These are phyloP conservation scores for Hemibagrus wyckioides DNA, from an alignment of 2,113 vertebrate species.

Conservation along the genomic window DNA sequence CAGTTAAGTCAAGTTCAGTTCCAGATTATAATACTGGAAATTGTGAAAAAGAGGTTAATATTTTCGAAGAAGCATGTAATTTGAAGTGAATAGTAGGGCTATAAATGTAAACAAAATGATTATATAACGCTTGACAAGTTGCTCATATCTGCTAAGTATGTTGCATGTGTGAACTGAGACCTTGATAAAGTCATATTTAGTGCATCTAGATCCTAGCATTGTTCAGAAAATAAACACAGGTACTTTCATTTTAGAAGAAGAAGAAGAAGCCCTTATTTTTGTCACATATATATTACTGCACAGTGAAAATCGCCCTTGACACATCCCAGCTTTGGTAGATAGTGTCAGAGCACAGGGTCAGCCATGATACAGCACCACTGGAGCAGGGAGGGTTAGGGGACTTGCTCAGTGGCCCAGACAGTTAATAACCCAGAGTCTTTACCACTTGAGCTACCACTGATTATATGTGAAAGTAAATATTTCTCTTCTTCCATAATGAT, in stretches of 20 bases:
- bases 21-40: neutral
- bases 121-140: neutral
- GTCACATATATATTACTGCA: too few relatives aligned
- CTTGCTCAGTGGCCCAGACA: too few relatives aligned
- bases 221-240: neutral
- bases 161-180: neutral
- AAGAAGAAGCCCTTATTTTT: too few relatives aligned
- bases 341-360: too few relatives aligned
- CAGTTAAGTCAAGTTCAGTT: neutral
- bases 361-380: too few relatives aligned
- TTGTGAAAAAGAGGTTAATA: neutral
- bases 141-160: neutral
- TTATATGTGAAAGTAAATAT: too few relatives aligned
- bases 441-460: too few relatives aligned
- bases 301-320: too few relatives aligned
- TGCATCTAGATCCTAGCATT: neutral
- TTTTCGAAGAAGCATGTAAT: neutral
- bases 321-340: too few relatives aligned
- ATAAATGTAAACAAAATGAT: neutral
- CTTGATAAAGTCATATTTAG: neutral
- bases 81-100: neutral
- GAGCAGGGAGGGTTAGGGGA: too few relatives aligned
- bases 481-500: neutral
- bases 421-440: too few relatives aligned
- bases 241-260: neutral